Conservation (phyloP, 2,113 vertebrate genomes). For the Apaloderma vittatum region DNA sequence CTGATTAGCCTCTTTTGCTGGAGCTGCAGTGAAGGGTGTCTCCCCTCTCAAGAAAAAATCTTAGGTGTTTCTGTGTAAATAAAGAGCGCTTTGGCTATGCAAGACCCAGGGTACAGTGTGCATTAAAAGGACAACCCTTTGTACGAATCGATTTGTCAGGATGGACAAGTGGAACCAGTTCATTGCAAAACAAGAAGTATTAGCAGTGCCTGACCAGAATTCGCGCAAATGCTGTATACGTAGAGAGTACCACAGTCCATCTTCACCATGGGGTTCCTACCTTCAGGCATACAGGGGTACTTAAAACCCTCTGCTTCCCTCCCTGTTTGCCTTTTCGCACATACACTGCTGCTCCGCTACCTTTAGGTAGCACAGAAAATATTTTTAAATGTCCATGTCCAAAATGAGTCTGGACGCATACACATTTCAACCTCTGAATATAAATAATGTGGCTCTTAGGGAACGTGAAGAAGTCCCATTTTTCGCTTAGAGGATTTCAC, state of each 20-base stretch:
- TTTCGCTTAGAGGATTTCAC: neutral
- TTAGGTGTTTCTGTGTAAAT: neutral
- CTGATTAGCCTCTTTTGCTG: conserved; percentile 64
- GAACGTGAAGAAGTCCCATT: neutral
- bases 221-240: neutral
- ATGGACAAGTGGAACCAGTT: neutral
- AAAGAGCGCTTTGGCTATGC: neutral
- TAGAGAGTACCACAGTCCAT: neutral
- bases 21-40: neutral
- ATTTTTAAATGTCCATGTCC: neutral
- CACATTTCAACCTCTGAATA: neutral
- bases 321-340: neutral
- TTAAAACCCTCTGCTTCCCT: neutral
- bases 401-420: neutral
- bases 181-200: neutral
- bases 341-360: neutral
- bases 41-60: neutral
- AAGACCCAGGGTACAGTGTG: neutral
- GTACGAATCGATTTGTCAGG: neutral
- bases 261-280: fast-evolving
- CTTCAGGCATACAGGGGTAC: neutral
- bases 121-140: neutral
- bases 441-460: fast-evolving
- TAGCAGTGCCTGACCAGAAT: neutral
- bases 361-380: neutral